Base-by-base conservation (phyloP, 2,797 vertebrate species). In the Poeciliopsis infans region DNA sequence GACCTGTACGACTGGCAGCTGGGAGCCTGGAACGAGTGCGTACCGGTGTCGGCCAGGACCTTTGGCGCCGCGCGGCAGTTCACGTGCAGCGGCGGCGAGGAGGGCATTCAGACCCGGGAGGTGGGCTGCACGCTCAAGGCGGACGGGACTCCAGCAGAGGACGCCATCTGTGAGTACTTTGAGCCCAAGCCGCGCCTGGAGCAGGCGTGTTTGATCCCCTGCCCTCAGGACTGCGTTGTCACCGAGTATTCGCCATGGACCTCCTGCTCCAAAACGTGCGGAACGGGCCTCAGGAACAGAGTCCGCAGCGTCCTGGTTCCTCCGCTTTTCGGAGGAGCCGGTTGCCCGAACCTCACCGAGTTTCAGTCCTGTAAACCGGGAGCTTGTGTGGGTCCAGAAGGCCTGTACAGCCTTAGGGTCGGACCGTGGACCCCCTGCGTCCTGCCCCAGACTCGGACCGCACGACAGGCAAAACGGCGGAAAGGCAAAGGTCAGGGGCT, bases 131-230 rank as follows among this genome's bases (percentile, higher is more conserved):
- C 96, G 3, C 97, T 98, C 84, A 97, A 96, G 71, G 93, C 96
- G 12, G 96, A 97, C 0, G 95, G 93, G 2, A 87, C 95, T 2
- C 91, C 91, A 0, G 97, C 97, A 0, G 97, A 99, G 69, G 96
- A 99, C 41, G 94, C 92, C 91, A 99, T 99, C 90, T 99, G 98
- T 0, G 97, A 99, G 86, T 99, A 99, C 94, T 99, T 99, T 57
- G 98, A 99, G 90, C 97, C 97, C 0, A 97, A 97, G 86, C 98
- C 98, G 6, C 96, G 97, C 2, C 94, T 98, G 83, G 98, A 99
- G 87, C 98, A 99, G 94, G 98, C 96, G 0, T 99, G 98, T 91
- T 96, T 99, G 88, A 99, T 99, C 87, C 98, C 98, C 0, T 99
- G 98, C 90, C 97, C 94, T 36, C 97, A 97, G 91, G 97, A 98